phyloP scores from a whole-genome alignment of 2,888 invertebrate genomes.

The Ametastegia equiseti region DNA sequence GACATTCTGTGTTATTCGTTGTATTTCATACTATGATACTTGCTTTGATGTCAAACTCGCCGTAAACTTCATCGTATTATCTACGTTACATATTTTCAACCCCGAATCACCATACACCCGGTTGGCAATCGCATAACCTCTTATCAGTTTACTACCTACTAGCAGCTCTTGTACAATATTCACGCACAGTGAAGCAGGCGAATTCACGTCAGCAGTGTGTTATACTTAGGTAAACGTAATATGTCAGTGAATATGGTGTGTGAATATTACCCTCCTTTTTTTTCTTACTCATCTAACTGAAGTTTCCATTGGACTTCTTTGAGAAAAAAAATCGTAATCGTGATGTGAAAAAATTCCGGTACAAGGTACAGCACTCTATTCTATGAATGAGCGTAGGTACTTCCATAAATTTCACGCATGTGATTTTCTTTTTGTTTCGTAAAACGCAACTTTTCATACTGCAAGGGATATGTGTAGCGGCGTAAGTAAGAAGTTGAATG shows the following conservation, averaged over 20 bases:
- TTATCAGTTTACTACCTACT: conserved; percentile 16
- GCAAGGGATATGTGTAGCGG: neutral
- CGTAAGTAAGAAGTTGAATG: neutral
- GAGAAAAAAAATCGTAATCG: neutral
- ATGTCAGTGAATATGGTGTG: neutral
- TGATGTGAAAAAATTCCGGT: neutral
- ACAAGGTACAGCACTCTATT: no score
- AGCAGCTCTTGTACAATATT: conserved; percentile 28
- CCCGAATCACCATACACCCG: neutral
- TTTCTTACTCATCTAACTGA: neutral
- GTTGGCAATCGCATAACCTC: conserved; percentile 16
- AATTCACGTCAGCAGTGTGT: neutral
- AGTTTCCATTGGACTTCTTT: no score
- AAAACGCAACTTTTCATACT: neutral
- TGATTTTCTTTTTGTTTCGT: neutral
- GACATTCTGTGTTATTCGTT: conserved; percentile 1
- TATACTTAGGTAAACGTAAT: neutral
- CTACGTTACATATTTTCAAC: conserved; percentile 10
- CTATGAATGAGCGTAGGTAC: no score
- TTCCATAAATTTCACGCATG: neutral
- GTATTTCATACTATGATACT: neutral
- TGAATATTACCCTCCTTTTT: neutral
- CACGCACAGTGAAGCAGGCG: conserved; percentile 26
- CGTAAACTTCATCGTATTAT: neutral
- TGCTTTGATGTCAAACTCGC: conserved; percentile 6